Conservation (phyloP, 2,888 invertebrate species). For the Phyto melanocephala region DNA sequence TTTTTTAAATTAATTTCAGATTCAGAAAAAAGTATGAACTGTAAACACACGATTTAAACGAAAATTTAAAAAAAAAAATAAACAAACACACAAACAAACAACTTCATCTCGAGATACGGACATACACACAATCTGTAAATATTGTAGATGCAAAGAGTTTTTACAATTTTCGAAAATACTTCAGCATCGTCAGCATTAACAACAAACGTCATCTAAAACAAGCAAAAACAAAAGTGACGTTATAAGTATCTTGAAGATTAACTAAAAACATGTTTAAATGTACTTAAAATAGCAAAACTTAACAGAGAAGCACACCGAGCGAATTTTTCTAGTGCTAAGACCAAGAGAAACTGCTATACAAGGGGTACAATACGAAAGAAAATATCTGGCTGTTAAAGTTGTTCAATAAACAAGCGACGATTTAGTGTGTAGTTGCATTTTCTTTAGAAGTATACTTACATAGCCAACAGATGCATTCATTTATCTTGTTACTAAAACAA, state of each 20-base stretch:
- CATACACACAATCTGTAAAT: neutral
- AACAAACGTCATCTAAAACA: slow-evolving; percentile 4
- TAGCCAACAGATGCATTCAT: neutral
- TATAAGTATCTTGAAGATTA: slow-evolving; percentile 61
- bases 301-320: slow-evolving; percentile 1
- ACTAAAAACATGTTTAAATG: slow-evolving; percentile 56
- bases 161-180: slow-evolving; percentile 21
- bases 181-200: slow-evolving; percentile 25
- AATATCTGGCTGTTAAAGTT: slow-evolving; percentile 3
- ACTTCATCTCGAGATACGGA: slow-evolving; percentile 37
- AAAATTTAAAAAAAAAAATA: slow-evolving; percentile 51
- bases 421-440: neutral
- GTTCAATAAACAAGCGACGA: neutral
- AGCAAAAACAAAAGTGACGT: slow-evolving; percentile 43
- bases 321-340: neutral
- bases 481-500: slow-evolving; percentile 23
- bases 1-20: slow-evolving; percentile 31
- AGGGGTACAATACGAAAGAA: neutral
- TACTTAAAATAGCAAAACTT: slow-evolving; percentile 50
- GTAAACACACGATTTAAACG: slow-evolving; percentile 62
- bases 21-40: slow-evolving; percentile 40
- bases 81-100: slow-evolving; percentile 32
- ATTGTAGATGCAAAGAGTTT: slow-evolving; percentile 31
- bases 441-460: neutral
- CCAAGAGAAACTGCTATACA: slow-evolving; percentile 1